Evolutionary conservation across 2,888 invertebrate species (phyloP), one percentile per base, ranked within the genome.

Genomic region (Phortica okadai): DNA sequence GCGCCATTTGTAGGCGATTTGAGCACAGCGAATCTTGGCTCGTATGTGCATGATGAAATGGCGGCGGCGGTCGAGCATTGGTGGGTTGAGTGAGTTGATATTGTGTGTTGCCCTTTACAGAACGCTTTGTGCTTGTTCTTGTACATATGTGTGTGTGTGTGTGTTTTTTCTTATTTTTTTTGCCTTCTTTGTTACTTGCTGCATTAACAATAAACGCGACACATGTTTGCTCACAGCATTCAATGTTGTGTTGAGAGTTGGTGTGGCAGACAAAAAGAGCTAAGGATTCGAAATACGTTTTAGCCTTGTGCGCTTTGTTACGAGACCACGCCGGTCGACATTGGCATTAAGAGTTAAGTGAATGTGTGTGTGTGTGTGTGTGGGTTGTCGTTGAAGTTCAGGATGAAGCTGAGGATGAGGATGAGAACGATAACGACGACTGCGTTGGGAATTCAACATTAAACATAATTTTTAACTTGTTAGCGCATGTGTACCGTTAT

Each of bases 391-490:
- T 45, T 33, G 33, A 6, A 50, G 50, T 6, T 50, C 4, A 50
- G 50, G 66, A 72, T 67, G 41, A 21, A 3, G 6, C 0, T 16
- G 21, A 21, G 11, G 2, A 5, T 33, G 33, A 33, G 33, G 0
- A 33, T 33, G 33, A 4, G 33, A 21, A 42, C 14, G n/a, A 70
- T n/a, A n/a, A n/a, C 41, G 16, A 21, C 70, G 25, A 21, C 50
- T 21, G 8, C 21, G 44, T 54, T 70, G 45, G 81, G 83, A 83
- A 85, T 85, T 85, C 85, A 82, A 83, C 85, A 87, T 85, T 87
- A 85, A 85, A 87, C 84, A 85, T 85, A 84, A 85, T 85, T 85
- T 85, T 85, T 87, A 85, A 85, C 85, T 87, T 85, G 87, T 85
- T 85, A 84, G 82, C 84, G 77, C 83, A 83, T 83, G 83, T 85